A percentile compares a stretch with the other conserved stretches of the same genome.
These are phyloP conservation scores for Suricata suricatta DNA, from an alignment of 2,113 vertebrate species.

Conservation along the genomic window DNA sequence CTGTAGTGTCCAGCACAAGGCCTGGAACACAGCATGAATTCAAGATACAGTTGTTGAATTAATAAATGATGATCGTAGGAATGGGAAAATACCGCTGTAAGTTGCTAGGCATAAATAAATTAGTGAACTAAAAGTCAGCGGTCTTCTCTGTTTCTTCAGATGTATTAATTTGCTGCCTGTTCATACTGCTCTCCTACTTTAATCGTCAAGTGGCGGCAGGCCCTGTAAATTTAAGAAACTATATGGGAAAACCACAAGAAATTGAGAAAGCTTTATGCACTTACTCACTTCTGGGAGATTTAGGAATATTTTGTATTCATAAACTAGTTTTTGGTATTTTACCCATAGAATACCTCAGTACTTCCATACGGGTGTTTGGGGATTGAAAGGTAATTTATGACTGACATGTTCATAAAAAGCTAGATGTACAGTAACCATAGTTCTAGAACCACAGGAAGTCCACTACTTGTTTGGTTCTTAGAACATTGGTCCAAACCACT, in stretches of 20 bases:
- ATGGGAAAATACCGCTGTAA: background rate
- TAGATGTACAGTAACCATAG: background rate
- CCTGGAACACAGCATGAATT: background rate
- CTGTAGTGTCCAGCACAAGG: background rate
- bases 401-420: background rate
- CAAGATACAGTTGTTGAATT: background rate
- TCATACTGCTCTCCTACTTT: background rate
- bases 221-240: background rate
- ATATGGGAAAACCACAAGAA: background rate
- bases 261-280: background rate
- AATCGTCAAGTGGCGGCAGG: background rate
- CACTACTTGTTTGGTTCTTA: background rate
- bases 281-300: conserved; percentile 3
- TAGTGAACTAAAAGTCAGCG: background rate
- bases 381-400: background rate
- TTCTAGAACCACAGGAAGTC: background rate
- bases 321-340: background rate
- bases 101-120: background rate
- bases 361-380: background rate
- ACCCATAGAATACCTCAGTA: background rate
- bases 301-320: background rate
- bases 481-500: background rate
- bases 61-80: background rate
- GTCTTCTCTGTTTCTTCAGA: background rate
- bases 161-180: background rate